Evolutionary conservation across 2,888 invertebrate genomes (phyloP).

Genomic region (Ectobius pallidus): DNA sequence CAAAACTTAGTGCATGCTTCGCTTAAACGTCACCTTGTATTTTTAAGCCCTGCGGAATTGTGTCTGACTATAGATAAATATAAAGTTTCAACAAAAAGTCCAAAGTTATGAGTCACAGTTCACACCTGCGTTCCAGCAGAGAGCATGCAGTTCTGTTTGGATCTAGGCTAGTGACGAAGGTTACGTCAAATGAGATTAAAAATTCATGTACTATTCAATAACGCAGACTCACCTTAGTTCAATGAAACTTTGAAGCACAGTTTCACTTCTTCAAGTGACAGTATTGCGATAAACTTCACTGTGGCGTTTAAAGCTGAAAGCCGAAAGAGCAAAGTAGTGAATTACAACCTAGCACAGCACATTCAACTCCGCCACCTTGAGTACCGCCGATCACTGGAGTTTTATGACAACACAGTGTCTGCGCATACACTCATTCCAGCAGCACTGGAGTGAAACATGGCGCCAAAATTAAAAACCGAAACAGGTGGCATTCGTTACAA

Average conservation of each 20-base stretch:
- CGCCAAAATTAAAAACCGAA: not conserved
- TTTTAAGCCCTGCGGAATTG: no score
- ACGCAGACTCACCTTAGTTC: no score
- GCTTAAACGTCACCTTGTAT: no score
- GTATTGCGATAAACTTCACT: no score
- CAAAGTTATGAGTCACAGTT: not conserved
- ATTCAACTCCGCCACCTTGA: not conserved
- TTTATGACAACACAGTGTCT: not conserved
- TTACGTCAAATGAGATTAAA: slow-evolving; percentile 1
- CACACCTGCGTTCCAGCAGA: no score
- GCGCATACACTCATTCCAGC: not conserved
- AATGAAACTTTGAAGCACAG: no score
- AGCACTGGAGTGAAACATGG: not conserved
- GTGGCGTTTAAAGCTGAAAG: no score
- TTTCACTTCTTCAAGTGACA: no score
- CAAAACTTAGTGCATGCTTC: no score
- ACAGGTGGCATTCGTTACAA: no score
- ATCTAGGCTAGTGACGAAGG: not conserved
- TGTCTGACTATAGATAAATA: no score
- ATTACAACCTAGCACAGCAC: not conserved
- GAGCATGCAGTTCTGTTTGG: not conserved
- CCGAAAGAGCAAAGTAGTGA: no score
- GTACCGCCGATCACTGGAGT: not conserved
- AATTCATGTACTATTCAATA: not conserved
- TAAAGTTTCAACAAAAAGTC: not conserved